These are phyloP conservation scores for Apamea anceps DNA, from an alignment of 2,888 invertebrate species.

Conservation along the genomic window DNA sequence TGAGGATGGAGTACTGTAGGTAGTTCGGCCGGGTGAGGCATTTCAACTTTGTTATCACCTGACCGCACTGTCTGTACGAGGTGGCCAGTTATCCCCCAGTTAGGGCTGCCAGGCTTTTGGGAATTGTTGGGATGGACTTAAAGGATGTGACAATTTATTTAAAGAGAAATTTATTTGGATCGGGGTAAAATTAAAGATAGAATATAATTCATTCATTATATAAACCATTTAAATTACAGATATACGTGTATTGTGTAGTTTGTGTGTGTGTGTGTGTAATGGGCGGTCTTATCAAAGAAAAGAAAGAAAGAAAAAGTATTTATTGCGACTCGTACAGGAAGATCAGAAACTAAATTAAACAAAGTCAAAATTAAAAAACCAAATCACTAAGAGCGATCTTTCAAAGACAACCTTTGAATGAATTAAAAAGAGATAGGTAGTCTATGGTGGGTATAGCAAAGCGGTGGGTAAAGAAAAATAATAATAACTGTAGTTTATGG, in stretches of 20 bases:
- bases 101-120: constrained; percentile 19
- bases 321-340: too few species aligned
- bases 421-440: too few species aligned
- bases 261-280: too few species aligned
- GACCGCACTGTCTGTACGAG: constrained; percentile 26
- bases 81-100: constrained; percentile 11
- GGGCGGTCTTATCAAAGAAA: too few species aligned
- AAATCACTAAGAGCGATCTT: too few species aligned
- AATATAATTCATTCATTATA: too few species aligned
- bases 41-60: constrained; percentile 52
- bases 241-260: too few species aligned
- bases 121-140: background rate
- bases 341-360: too few species aligned
- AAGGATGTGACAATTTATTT: background rate
- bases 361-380: too few species aligned
- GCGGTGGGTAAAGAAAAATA: background rate
- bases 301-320: too few species aligned
- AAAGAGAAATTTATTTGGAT: background rate
- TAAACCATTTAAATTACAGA: too few species aligned
- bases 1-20: constrained; percentile 24
- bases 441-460: background rate
- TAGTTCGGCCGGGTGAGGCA: constrained; percentile 24
- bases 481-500: background rate
- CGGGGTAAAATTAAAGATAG: background rate
- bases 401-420: too few species aligned